Base-by-base conservation (phyloP, 30 jellyfish, hydroid and myxozoan genomes). In the Aurelia aurita region DNA sequence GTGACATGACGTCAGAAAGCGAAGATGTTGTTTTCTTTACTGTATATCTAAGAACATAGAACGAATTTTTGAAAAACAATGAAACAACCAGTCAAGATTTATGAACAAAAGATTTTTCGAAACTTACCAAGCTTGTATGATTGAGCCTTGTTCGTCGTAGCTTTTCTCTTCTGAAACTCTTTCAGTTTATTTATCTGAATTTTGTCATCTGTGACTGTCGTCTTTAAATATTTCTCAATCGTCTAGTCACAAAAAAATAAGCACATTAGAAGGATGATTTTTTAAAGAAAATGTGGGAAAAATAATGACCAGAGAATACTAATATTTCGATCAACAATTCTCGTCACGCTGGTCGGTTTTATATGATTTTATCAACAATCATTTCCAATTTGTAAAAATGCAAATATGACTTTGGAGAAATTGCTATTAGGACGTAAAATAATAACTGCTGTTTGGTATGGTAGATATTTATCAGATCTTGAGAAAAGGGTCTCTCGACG, bases 61-160 rank as follows among this genome's bases (percentile, higher is more conserved):
- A 39, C 16, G 16, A 39, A 39, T 6, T 39, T 39, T 5, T 0
- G 2, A 39, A 39, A 39, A 39, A 6, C 7, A 8, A 6, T 6
- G 51, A 4, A 6, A 35, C 0, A 39, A 4, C 51, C 0, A 7
- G 43, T 4, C 15, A 39, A 39, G 15, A 39, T 39, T n/a, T n/a
- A n/a, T n/a, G n/a, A n/a, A n/a, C n/a, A n/a, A n/a, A n/a, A n/a
- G n/a, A n/a, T n/a, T n/a, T n/a, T n/a, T n/a, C n/a, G n/a, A n/a
- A n/a, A n/a, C n/a, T n/a, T 71, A 83, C 93, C 93, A 4, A 83
- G 55, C 58, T 63, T 83, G 80, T 83, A 83, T 1, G 93, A 83
- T 64, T 69, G 87, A n/a, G 93, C 87, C 13, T 21, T 45, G 51
- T 74, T 63, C 15, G 69, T 54, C 65, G 73, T 22, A 15, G 68